Evolutionary conservation across 2,113 vertebrate genomes (phyloP), one percentile per base, ranked within the genome.

Genomic region (Cololabis saira): DNA sequence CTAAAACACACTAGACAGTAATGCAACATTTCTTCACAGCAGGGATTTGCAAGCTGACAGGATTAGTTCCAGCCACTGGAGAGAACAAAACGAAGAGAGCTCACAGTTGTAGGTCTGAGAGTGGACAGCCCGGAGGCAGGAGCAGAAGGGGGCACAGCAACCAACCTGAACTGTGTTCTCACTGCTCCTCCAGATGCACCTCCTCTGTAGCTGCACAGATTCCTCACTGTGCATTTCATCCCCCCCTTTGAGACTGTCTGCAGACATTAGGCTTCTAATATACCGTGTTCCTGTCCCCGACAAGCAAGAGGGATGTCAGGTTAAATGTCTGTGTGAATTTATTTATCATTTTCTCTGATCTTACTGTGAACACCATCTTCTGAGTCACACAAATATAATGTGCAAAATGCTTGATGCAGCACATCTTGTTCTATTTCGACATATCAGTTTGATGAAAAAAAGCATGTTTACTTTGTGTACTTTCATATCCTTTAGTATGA

Each of bases 151-250:
- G 53, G 24, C 19, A 17, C 1, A 33, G 27, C 0, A 15, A 18
- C 41, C 10, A 44, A 44, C 6, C 22, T 65, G 66, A 78, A 81
- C 62, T 70, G 54, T 45, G 54, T 5, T 1, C 71, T 74, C 71
- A 81, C 74, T 57, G 53, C 42, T 75, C 55, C 40, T 49, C 5
- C 7, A 22, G 33, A 61, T 43, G 11, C 50, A 56, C 27, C 54
- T 53, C 67, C 71, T 68, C 58, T 33, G 37, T 61, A 47, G 24
- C 58, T 11, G 41, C 51, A 27, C 40, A 61, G 18, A 42, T 21
- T 76, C 67, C 55, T 50, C 15, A n/a, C 19, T 43, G 1, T 65
- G 21, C 21, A 17, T 22, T 56, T 60, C n/a, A 27, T 45, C 30
- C 13, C 33, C 48, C 27, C 12, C 1, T 5, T 21, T 4, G 41